These are phyloP conservation scores for Zosterops hypoxanthus DNA, from an alignment of 2,113 vertebrate species.

Conservation along the genomic window DNA sequence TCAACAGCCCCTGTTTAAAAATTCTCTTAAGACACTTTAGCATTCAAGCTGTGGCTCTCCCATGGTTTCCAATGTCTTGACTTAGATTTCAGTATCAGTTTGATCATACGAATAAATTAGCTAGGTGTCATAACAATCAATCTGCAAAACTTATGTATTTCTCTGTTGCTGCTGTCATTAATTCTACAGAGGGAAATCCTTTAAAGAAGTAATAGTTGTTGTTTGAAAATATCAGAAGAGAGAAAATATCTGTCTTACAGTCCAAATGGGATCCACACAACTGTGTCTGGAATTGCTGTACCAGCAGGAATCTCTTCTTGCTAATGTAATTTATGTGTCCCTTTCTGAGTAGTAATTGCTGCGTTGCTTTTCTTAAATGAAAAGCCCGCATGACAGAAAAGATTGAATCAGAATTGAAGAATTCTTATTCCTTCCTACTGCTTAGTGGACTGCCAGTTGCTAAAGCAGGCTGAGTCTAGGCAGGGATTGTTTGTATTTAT, in stretches of 20 bases:
- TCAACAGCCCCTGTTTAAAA: neutral
- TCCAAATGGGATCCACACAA: neutral
- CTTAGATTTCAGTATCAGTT: neutral
- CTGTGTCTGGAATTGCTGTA: neutral
- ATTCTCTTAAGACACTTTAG: neutral
- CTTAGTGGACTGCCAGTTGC: neutral
- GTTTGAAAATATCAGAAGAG: neutral
- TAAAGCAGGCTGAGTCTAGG: neutral
- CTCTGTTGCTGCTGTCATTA: neutral
- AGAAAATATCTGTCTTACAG: neutral
- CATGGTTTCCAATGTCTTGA: neutral
- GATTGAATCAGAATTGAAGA: neutral
- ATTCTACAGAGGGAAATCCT: neutral
- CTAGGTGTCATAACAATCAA: neutral
- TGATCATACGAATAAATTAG: neutral
- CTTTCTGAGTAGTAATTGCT: neutral
- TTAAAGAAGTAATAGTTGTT: neutral
- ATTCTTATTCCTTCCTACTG: neutral
- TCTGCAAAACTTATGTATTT: neutral
- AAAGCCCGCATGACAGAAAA: fast-evolving
- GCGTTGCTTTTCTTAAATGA: neutral
- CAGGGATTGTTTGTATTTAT: neutral
- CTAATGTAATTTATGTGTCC: neutral
- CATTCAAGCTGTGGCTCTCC: neutral
- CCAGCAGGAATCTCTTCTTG: neutral